Evolutionary conservation across 2,888 invertebrate species (phyloP).

Genomic region (Oscheius sp.): DNA sequence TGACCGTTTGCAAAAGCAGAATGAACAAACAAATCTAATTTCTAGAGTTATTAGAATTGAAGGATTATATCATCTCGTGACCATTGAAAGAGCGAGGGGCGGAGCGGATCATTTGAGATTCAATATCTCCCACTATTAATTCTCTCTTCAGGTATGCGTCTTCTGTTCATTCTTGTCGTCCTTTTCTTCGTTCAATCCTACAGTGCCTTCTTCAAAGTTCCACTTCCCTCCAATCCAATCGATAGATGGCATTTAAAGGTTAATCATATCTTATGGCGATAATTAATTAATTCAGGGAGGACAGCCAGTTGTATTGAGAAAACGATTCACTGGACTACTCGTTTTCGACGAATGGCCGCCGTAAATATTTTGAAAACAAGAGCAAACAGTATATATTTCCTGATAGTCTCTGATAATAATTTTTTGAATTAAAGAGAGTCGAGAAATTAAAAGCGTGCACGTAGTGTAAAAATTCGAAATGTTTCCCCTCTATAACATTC

Average conservation of each 20-base stretch:
- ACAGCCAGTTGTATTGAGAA: background rate
- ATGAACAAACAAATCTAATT: too few relatives aligned
- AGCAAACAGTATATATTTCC: too few relatives aligned
- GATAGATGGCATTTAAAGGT: constrained; percentile 4
- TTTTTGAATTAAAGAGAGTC: too few relatives aligned
- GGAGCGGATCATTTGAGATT: background rate
- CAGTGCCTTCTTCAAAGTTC: constrained; percentile 11
- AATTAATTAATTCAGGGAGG: constrained; percentile 10
- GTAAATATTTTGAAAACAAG: too few relatives aligned
- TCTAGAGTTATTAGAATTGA: too few relatives aligned
- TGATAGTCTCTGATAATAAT: too few relatives aligned
- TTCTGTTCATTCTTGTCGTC: background rate
- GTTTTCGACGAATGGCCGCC: constrained; percentile 15
- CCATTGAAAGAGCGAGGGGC: background rate
- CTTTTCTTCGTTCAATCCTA: background rate
- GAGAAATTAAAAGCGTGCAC: too few relatives aligned
- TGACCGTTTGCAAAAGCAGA: too few relatives aligned
- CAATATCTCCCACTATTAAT: background rate
- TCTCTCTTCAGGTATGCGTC: background rate
- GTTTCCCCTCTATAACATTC: too few relatives aligned
- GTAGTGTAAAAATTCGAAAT: too few relatives aligned
- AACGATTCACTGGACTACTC: constrained; percentile 6
- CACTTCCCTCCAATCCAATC: background rate
- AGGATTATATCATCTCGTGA: too few relatives aligned
- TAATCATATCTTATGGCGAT: too few relatives aligned